A percentile compares a stretch with the other conserved stretches of the same genome.
phyloP scores from a whole-genome alignment of 1,140 invertebrate genomes.

The Wiebesia pumilae region DNA sequence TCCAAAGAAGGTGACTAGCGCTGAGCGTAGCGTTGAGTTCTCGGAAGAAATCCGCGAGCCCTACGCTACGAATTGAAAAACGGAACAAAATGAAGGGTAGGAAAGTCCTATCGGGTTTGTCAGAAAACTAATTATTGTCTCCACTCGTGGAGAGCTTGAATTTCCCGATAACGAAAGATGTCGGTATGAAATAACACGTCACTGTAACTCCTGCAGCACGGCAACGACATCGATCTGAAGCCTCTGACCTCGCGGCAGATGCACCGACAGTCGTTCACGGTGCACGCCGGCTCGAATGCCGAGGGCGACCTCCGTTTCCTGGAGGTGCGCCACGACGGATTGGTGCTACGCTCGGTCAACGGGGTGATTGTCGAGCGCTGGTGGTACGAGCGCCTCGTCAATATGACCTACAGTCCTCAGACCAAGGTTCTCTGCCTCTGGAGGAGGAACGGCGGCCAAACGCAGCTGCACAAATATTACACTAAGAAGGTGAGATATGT shows the following conservation, averaged over 20 bases:
- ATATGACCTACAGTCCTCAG: slow-evolving; percentile 99
- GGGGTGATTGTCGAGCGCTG: slow-evolving; percentile 97
- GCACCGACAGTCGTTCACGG: slow-evolving; percentile 98
- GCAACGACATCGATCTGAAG: slow-evolving; percentile 97
- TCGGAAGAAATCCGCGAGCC: too few relatives aligned
- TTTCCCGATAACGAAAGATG: too few relatives aligned
- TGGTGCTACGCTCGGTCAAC: slow-evolving; percentile 93
- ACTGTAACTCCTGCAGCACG: slow-evolving; percentile 78
- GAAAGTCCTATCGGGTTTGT: too few relatives aligned
- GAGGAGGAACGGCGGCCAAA: slow-evolving; percentile 91
- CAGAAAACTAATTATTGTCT: too few relatives aligned
- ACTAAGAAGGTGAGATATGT: slow-evolving; percentile 90
- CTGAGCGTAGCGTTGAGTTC: too few relatives aligned
- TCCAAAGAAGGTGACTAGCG: too few relatives aligned
- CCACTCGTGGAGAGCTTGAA: too few relatives aligned
- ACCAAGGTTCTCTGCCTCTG: slow-evolving; percentile 97
- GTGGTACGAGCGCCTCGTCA: slow-evolving; percentile 99
- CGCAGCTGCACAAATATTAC: slow-evolving; percentile 98
- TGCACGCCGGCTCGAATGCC: slow-evolving; percentile 94
- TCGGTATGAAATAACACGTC: too few relatives aligned
- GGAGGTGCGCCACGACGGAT: slow-evolving; percentile 98
- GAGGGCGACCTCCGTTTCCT: slow-evolving; percentile 95
- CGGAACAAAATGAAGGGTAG: too few relatives aligned
- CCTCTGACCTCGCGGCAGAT: slow-evolving; percentile 92
- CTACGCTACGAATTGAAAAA: too few relatives aligned